Evolutionary conservation across 2,888 invertebrate species (phyloP), one percentile per base, ranked within the genome.

Genomic region (Nephrotoma guestfalica): DNA sequence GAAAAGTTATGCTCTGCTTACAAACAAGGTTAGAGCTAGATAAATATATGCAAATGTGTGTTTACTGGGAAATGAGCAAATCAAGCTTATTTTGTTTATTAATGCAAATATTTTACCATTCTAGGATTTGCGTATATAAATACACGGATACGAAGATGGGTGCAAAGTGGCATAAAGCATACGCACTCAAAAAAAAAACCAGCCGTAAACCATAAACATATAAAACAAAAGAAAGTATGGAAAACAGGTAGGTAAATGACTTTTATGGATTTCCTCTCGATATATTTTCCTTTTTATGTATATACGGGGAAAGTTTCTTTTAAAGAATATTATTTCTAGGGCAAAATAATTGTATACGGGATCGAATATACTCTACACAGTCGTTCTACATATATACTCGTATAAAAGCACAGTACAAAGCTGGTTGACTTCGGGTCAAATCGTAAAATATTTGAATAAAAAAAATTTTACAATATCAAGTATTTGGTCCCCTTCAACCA

Each of bases 401-500:
- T 7, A 90, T 87, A 92, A 92, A 87, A 93, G 91, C 83, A 92
- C 91, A 91, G 91, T 90, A 89, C 91, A 91, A 93, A 94, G 94
- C 93, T 94, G 94, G 94, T 94, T 94, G 94, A 93, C 92, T 92
- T 92, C 93, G 94, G 94, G 93, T 94, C 94, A 94, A 94, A 94
- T 94, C 93, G 71, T 71, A 71, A 71, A 71, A 71, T 71, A 71
- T 71, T 71, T 71, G 30, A 71, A 30, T 30, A 30, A 30, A 71
- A 71, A 71, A 90, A 89, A 90, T 90, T 88, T 51, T 71, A 71
- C 71, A 71, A 88, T 90, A 89, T 89, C 88, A 90, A 90, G 91
- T 91, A 94, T 94, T 94, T 94, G 94, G 94, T 94, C 94, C 94
- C 94, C 94, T 94, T 94, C 94, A 94, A 94, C 94, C 94, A 94